These are phyloP conservation scores for Desoria tigrina DNA, from an alignment of 2,888 invertebrate species.

Conservation along the genomic window DNA sequence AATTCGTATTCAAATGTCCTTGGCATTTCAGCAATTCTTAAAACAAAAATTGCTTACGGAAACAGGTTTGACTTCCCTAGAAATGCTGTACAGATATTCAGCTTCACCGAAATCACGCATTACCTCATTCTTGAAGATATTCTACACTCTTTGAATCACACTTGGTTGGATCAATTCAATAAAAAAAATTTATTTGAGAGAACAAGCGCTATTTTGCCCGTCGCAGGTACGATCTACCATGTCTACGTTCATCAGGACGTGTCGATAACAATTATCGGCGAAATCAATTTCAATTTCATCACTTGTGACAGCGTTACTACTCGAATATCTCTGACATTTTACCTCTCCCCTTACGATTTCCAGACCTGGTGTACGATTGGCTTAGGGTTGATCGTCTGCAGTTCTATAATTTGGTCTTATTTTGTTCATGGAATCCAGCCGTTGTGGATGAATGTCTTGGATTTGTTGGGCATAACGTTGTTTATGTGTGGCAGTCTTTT, in stretches of 20 bases:
- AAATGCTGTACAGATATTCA: background rate
- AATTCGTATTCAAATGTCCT: background rate
- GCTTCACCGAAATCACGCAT: background rate
- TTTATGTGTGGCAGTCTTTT: too few species aligned
- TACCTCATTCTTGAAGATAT: background rate
- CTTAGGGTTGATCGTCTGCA: background rate
- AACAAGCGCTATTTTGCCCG: too few species aligned
- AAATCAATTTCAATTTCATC: background rate
- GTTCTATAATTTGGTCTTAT: too few species aligned
- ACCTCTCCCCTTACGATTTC: background rate
- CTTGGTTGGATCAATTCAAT: background rate
- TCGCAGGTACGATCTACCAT: too few species aligned
- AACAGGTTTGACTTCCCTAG: background rate
- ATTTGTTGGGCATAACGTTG: too few species aligned
- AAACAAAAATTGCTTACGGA: background rate
- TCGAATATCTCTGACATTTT: background rate
- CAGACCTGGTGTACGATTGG: background rate
- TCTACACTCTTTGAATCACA: background rate
- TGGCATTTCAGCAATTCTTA: background rate
- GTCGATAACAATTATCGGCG: background rate
- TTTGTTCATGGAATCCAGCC: too few species aligned
- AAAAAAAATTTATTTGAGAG: too few species aligned
- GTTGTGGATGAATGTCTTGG: background rate
- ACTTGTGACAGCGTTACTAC: background rate
- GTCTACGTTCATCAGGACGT: too few species aligned